Percentiles rank a stretch among this genome's conserved stretches.
Conservation (phyloP, 1,140 invertebrate species). For the Lasioglossum albipes region DNA sequence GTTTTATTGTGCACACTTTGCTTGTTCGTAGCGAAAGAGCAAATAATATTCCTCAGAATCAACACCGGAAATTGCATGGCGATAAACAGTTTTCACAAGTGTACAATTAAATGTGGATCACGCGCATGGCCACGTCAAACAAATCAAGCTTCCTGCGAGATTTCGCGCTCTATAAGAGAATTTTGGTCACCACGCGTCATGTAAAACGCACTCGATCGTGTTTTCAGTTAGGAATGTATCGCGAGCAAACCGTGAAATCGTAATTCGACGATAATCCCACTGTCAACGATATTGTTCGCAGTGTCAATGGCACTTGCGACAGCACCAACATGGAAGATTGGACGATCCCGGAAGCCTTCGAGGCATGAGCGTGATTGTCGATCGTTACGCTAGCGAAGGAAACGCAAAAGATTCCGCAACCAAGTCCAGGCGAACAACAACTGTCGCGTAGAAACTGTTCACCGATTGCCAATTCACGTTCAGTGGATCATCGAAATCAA, state of each 20-base stretch:
- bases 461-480: constrained; percentile 31
- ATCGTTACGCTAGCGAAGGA: constrained; percentile 59
- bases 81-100: too few relatives aligned
- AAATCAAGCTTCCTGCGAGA: too few relatives aligned
- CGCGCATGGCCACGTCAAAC: too few relatives aligned
- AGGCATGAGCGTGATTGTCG: constrained; percentile 76
- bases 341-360: constrained; percentile 54
- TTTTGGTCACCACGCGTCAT: not conserved
- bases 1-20: too few relatives aligned
- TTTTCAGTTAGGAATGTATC: not conserved
- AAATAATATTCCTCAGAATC: too few relatives aligned
- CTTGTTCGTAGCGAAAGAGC: too few relatives aligned
- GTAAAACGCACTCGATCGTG: constrained; percentile 10
- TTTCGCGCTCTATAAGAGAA: too few relatives aligned
- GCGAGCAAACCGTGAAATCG: not conserved
- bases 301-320: constrained; percentile 20
- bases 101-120: too few relatives aligned
- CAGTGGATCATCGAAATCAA: constrained; percentile 47
- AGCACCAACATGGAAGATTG: constrained; percentile 40
- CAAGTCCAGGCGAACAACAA: not conserved
- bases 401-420: constrained; percentile 26
- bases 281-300: constrained; percentile 9
- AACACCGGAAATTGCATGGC: too few relatives aligned
- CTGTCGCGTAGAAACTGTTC: not conserved
- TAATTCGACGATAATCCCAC: constrained; percentile 11